phyloP scores from a whole-genome alignment of 2,888 invertebrate genomes.

The Fabriciana adippe region DNA sequence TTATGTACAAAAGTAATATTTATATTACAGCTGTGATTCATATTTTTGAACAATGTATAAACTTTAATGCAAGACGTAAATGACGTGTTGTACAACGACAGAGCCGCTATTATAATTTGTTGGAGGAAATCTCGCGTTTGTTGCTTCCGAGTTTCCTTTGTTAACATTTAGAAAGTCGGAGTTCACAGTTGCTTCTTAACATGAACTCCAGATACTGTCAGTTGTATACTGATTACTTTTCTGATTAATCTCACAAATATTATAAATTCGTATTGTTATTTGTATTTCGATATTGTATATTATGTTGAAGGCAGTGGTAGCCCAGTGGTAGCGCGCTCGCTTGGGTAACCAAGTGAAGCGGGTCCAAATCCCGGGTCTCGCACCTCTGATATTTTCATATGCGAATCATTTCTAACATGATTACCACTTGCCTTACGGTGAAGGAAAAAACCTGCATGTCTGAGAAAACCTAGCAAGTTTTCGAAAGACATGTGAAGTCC shows the following conservation, averaged over 20 bases:
- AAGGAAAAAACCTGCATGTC: too few relatives aligned
- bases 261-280: too few relatives aligned
- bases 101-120: slow-evolving; percentile 37
- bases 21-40: slow-evolving; percentile 14
- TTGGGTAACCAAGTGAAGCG: too few relatives aligned
- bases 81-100: slow-evolving; percentile 36
- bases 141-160: slow-evolving; percentile 54
- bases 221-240: slow-evolving; percentile 25
- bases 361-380: too few relatives aligned
- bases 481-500: too few relatives aligned
- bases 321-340: too few relatives aligned
- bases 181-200: slow-evolving; percentile 48
- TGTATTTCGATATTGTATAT: too few relatives aligned
- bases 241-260: neutral
- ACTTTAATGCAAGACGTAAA: slow-evolving; percentile 29
- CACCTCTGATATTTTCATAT: too few relatives aligned
- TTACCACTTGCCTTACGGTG: too few relatives aligned
- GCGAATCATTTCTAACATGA: too few relatives aligned
- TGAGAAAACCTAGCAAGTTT: too few relatives aligned
- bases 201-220: slow-evolving; percentile 25
- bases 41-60: slow-evolving; percentile 22
- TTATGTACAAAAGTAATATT: slow-evolving; percentile 14
- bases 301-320: too few relatives aligned
- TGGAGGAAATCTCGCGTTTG: slow-evolving; percentile 50
- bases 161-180: slow-evolving; percentile 57